Evolutionary conservation across 1,140 invertebrate species (phyloP).

Genomic region (Psix sp.): DNA sequence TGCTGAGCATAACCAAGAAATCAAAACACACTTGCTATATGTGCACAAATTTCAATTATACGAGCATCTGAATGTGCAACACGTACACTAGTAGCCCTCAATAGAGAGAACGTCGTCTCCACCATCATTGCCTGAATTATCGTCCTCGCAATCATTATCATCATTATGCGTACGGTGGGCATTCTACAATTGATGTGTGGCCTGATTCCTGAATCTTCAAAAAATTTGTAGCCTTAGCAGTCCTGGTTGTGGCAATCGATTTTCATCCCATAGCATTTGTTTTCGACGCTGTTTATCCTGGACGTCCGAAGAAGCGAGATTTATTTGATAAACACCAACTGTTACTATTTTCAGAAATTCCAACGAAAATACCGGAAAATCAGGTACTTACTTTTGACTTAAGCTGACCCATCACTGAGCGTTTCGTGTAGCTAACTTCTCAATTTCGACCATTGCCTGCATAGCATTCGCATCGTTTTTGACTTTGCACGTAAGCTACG

Average conservation of each 20-base stretch:
- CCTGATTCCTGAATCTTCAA: constrained; percentile 16
- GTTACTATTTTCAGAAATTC: constrained; percentile 6
- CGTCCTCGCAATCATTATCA: constrained; percentile 2
- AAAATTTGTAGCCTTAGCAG: constrained; percentile 15
- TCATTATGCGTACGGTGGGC: constrained; percentile 4
- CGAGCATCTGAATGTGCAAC: constrained; percentile 6
- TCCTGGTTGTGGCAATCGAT: constrained; percentile 18
- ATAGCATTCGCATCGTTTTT: constrained; percentile 14
- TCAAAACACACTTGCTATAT: constrained; percentile 10
- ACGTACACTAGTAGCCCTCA: constrained; percentile 21
- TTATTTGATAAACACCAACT: constrained; percentile 7
- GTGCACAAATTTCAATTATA: constrained; percentile 13
- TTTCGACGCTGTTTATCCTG: not conserved
- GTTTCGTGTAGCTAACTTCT: constrained; percentile 23
- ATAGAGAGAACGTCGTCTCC: constrained; percentile 5
- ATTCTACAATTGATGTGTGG: constrained; percentile 29
- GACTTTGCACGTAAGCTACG: constrained; percentile 4
- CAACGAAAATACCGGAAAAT: not conserved
- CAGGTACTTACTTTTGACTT: not conserved
- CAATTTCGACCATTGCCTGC: constrained; percentile 17
- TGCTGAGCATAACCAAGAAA: constrained; percentile 13
- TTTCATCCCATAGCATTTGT: constrained; percentile 8
- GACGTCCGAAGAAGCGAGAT: constrained; percentile 1
- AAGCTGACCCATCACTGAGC: constrained; percentile 19
- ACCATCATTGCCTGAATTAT: not conserved